Conservation (phyloP, 2,113 vertebrate species). For the Miniopterus natalensis region DNA sequence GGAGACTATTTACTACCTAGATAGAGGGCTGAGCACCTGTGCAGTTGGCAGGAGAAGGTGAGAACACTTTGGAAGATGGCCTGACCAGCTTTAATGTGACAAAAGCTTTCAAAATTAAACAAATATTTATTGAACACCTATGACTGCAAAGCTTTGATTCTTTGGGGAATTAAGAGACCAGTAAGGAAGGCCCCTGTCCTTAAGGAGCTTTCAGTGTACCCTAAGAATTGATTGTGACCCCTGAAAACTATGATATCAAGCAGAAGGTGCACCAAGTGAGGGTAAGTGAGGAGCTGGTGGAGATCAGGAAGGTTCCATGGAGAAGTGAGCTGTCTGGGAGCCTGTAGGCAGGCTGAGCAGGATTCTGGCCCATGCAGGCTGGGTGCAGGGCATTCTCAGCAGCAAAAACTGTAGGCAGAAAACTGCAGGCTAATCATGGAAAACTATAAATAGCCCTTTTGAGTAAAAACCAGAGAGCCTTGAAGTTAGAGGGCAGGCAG, state of each 20-base stretch:
- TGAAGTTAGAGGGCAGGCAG: neutral
- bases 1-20: neutral
- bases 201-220: neutral
- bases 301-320: neutral
- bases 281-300: accelerated
- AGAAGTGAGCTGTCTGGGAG: neutral
- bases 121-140: conserved; percentile 9
- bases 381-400: neutral
- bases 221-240: neutral
- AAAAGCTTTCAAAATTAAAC: conserved; percentile 43
- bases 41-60: neutral
- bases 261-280: neutral
- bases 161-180: neutral
- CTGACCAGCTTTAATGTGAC: conserved; percentile 4
- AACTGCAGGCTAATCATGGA: neutral
- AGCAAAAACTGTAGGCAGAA: neutral
- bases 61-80: conserved; percentile 1
- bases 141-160: neutral
- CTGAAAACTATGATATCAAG: neutral
- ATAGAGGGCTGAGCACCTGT: neutral
- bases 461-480: neutral
- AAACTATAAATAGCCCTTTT: neutral
- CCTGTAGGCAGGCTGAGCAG: neutral
- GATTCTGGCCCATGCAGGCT: neutral
- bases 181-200: neutral